Evolutionary conservation across 2,113 vertebrate genomes (phyloP), one percentile per base, ranked within the genome.

Genomic region (Gallinago paraguaiae): DNA sequence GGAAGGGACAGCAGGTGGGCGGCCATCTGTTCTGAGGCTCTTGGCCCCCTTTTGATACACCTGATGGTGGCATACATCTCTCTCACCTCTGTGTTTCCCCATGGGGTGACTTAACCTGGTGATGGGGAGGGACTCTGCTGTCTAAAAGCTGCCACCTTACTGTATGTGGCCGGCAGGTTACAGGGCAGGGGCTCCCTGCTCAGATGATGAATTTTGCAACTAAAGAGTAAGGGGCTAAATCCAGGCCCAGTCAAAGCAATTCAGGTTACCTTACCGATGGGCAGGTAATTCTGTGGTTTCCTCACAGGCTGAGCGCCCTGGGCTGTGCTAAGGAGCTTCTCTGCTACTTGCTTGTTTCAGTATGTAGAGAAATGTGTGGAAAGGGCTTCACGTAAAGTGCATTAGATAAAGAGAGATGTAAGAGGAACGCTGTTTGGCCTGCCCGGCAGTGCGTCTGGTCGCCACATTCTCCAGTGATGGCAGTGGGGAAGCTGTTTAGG

Each of bases 241-340:
- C 19, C 24, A 50, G 35, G n/a, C 41, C 15, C 53, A 68, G 35
- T 30, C 31, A 76, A 67, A 67, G 48, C 35, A 30, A 8, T 1
- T 76, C 23, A n/a, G n/a, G n/a, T n/a, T n/a, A n/a, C n/a, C n/a
- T n/a, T 35, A 51, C 30, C 35, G 53, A 31, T 35, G 35, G 12
- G 25, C 16, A 31, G 31, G 27, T 48, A 39, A 16, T n/a, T n/a
- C 41, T 64, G 33, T 39, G 39, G 16, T 61, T 45, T 69, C 46
- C 72, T 86, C 0, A 0, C 18, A 19, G 59, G 71, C 30, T 76
- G 51, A 67, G 82, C 1, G 2, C n/a, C 51, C 11, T 0, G 1
- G 25, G 19, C 61, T 50, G 14, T n/a, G 43, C 43, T 3, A 2
- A 35, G 63, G 35, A 51, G 72, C 63, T 86, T 59, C 53, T 43